Evolutionary conservation across 2,888 invertebrate species (phyloP), one percentile per base, ranked within the genome.

Genomic region (Eupithecia pulchellata): DNA sequence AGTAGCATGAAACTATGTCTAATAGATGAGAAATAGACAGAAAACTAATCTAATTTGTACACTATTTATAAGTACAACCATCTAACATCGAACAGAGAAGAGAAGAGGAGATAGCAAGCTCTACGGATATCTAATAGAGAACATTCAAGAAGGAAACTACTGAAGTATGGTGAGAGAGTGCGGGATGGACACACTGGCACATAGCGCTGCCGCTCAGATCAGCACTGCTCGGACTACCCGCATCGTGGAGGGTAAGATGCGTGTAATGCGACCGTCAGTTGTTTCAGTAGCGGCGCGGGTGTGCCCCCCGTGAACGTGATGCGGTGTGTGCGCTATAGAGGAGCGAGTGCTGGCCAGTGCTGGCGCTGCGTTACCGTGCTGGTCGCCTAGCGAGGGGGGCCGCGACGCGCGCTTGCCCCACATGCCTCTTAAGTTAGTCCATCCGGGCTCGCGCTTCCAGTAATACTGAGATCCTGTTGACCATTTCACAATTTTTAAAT

Each of bases 391-490:
- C 79, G 84, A 79, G 78, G 81, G 80, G 75, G 68, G 80, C 75
- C 68, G 68, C 68, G 71, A 71, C 14, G 91, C 90, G 73, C 97
- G 95, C 88, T 97, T 97, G 81, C 97, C 97, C 97, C 97, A 97
- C 89, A 97, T 95, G 73, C 97, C 97, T 89, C 96, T 96, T 79
- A 97, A 92, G 87, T 97, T 97, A 86, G 96, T 96, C 97, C 97
- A 97, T 86, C 96, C 96, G 14, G 97, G 96, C 83, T 97, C 96
- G 73, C 97, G 95, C 90, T 97, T 97, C 84, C 96, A 97, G 96
- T 96, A 97, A 84, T 91, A 94, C 78, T 72, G 72, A 25, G 96
- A 95, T 84, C 96, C 96, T 96, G 92, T 89, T 76, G 87, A 82
- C 76, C 73, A 79, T 75, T 79, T 68, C 68, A 82, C 70, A 81